A percentile compares a stretch with the other conserved stretches of the same genome.
These are phyloP conservation scores for Diaprepes abbreviatus DNA, from an alignment of 2,888 invertebrate genomes.

Conservation along the genomic window DNA sequence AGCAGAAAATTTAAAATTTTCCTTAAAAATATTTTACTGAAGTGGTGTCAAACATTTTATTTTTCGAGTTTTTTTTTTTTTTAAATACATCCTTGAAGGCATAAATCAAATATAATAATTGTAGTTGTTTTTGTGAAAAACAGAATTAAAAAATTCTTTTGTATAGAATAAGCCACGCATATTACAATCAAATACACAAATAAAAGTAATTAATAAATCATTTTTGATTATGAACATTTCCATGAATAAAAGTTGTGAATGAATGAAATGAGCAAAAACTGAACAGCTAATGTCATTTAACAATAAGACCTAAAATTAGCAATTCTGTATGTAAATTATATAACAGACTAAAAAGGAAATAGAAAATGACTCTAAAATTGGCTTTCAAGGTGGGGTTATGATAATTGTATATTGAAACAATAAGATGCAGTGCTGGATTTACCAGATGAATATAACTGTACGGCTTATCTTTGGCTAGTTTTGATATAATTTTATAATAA, in stretches of 20 bases:
- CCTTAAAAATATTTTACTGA: neutral
- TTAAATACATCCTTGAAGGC: too few relatives aligned
- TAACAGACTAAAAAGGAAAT: conserved; percentile 40
- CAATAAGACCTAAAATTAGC: conserved; percentile 43
- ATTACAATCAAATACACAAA: neutral
- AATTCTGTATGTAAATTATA: conserved; percentile 47
- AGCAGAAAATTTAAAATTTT: conserved; percentile 36
- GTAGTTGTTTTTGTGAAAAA: too few relatives aligned
- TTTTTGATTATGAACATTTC: neutral
- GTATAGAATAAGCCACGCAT: neutral
- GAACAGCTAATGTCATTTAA: conserved; percentile 33
- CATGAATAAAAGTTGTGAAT: neutral
- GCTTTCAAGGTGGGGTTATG: conserved; percentile 23
- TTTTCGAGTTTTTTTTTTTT: too few relatives aligned
- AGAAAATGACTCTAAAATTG: conserved; percentile 38
- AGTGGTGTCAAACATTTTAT: too few relatives aligned
- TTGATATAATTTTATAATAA: too few relatives aligned
- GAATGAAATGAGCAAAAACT: conserved; percentile 17
- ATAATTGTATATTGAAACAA: conserved; percentile 26
- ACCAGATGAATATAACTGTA: neutral
- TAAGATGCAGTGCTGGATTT: conserved; percentile 1
- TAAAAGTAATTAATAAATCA: too few relatives aligned
- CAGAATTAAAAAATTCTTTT: too few relatives aligned
- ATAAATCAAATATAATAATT: too few relatives aligned
- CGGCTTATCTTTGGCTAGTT: too few relatives aligned